These are phyloP conservation scores for Tetranychus piercei DNA, from an alignment of 2,888 invertebrate species.

Conservation along the genomic window DNA sequence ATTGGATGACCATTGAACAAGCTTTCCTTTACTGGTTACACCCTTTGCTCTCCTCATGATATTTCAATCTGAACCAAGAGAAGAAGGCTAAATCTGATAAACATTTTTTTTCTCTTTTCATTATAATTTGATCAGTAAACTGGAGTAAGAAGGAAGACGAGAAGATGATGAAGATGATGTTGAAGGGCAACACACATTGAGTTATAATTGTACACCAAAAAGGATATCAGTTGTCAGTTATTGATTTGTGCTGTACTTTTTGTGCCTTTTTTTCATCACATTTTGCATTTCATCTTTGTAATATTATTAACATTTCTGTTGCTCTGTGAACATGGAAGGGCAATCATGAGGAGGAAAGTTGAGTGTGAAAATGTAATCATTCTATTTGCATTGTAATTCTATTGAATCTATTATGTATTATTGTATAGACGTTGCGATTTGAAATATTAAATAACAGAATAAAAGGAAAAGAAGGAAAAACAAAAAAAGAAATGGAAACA, in stretches of 20 bases:
- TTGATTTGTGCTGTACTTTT: not conserved
- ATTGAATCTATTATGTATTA: not conserved
- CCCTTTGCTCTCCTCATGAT: no score
- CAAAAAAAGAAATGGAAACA: no score
- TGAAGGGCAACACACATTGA: not conserved
- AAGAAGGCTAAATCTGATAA: no score
- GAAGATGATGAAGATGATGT: not conserved
- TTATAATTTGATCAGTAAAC: no score
- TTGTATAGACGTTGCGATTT: no score
- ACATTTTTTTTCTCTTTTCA: no score
- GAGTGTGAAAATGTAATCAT: not conserved
- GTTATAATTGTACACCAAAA: not conserved
- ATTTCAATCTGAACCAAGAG: no score
- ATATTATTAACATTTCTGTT: not conserved
- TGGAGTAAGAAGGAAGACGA: no score
- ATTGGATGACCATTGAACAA: no score
- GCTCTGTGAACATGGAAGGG: not conserved
- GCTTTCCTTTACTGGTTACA: no score
- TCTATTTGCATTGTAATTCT: not conserved
- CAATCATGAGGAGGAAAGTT: not conserved
- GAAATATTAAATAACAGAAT: no score
- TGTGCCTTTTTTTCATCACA: not conserved
- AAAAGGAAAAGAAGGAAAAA: no score
- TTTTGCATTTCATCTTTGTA: not conserved
- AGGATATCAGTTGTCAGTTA: conserved; percentile 1